These are phyloP conservation scores for Podarcis siculus DNA, from an alignment of 2,797 vertebrate genomes.

Conservation along the genomic window DNA sequence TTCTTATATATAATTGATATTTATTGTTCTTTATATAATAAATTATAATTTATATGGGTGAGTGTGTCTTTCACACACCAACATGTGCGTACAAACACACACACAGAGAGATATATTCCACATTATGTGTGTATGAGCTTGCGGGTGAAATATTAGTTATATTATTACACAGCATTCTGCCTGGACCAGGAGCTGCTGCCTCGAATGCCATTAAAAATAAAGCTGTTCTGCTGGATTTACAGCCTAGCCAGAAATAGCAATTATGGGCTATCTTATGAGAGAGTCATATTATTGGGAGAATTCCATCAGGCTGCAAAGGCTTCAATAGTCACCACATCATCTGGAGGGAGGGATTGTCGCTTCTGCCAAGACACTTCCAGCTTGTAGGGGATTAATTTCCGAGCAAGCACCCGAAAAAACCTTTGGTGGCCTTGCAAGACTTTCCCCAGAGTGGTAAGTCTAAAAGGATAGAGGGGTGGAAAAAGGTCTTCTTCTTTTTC, in stretches of 20 bases:
- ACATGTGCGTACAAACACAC: too few relatives aligned
- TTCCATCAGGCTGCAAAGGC: slow-evolving; percentile 18
- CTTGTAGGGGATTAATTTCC: background rate
- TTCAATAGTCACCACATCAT: background rate
- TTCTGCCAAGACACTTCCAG: background rate
- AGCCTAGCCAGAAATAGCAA: slow-evolving; percentile 31
- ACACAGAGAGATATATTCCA: too few relatives aligned
- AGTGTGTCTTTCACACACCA: too few relatives aligned
- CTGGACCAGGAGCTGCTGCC: slow-evolving; percentile 3
- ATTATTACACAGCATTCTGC: background rate
- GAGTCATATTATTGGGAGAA: slow-evolving; percentile 19
- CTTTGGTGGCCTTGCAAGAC: background rate
- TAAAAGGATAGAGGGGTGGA: background rate
- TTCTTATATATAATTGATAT: too few relatives aligned
- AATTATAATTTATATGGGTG: too few relatives aligned
- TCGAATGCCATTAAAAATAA: slow-evolving; percentile 17
- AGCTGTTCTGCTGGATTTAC: slow-evolving; percentile 23
- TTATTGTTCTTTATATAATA: too few relatives aligned
- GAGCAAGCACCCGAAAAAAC: background rate
- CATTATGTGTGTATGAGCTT: background rate
- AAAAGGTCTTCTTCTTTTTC: too few relatives aligned
- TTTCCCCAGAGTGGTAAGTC: background rate
- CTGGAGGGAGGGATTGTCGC: background rate
- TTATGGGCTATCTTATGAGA: slow-evolving; percentile 20
- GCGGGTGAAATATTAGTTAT: slow-evolving; percentile 7